phyloP scores from a whole-genome alignment of 2,888 invertebrate genomes.

The Meteorus cinctellus region DNA sequence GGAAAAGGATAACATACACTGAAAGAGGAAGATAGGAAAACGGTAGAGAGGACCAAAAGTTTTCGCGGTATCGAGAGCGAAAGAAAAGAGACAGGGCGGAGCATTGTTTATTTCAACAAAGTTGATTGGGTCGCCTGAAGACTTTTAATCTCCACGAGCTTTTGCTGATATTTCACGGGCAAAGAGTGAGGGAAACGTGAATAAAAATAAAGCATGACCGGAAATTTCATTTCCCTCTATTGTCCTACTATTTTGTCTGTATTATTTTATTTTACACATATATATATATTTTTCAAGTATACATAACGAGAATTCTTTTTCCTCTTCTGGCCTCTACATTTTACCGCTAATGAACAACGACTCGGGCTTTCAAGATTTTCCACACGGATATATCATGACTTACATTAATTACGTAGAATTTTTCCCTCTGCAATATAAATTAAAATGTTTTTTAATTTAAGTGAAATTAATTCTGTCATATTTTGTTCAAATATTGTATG shows the following conservation, averaged over 20 bases:
- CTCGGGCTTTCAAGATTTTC: neutral
- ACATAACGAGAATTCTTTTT: neutral
- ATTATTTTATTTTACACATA: neutral
- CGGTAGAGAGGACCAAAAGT: neutral
- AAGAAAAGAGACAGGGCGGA: neutral
- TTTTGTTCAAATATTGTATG: neutral
- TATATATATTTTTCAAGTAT: neutral
- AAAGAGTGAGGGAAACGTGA: neutral
- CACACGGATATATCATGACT: neutral
- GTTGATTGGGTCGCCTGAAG: conserved; percentile 38
- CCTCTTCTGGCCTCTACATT: neutral
- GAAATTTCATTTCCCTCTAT: conserved; percentile 37
- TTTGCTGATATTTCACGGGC: neutral
- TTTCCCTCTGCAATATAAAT: neutral
- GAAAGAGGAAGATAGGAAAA: neutral
- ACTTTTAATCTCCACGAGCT: conserved; percentile 34
- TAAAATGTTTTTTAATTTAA: neutral
- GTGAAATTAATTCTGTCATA: neutral
- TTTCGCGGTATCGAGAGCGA: conserved; percentile 9
- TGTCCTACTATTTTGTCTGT: conserved; percentile 18
- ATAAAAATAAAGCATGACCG: conserved; percentile 30
- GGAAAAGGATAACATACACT: neutral
- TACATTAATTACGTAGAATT: neutral
- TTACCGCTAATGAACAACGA: neutral
- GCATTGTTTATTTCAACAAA: conserved; percentile 25